Base-by-base conservation (phyloP, 2,113 vertebrate genomes). In the Xyrauchen texanus region DNA sequence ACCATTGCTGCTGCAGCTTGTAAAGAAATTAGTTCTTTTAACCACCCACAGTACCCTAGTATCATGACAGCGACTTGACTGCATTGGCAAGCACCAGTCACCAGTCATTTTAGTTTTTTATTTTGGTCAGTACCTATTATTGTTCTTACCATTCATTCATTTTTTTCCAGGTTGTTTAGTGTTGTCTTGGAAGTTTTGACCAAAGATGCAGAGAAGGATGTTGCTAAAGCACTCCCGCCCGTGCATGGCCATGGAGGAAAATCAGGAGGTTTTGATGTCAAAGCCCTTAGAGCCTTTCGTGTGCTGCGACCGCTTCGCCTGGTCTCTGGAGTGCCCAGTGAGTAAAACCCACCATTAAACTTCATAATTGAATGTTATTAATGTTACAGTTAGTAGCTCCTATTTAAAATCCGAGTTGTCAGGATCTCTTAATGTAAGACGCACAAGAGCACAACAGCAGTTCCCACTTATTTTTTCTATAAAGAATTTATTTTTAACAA, bases 321-420 rank as follows among this genome's bases (percentile, higher is more conserved):
- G 82, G 98, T 99, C 89, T 99, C 98, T 91, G 98, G 98, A 94
- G 98, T 99, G 90, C 98, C 98, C 93, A 99, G 98, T 99, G 92
- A 97, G 98, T 92, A 8, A 78, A 7, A 11, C n/a, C 10, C 55
- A 58, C 13, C 7, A 63, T 62, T 34, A 34, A 34, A 3, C 21
- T 34, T 34, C 21, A 34, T 34, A 34, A 1, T 34, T 34, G 21
- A 3, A 3, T 34, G 21, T 34, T 34, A 34, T 1, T 34, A 34
- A 34, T 3, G 21, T 34, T 34, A 34, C 21, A 34, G 21, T 34
- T 34, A 34, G 21, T 34, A 34, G 21, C 21, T 34, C 21, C 21
- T 34, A 34, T 34, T 34, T 34, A 34, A 34, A 34, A 34, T 34
- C 21, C 3, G 21, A 34, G 21, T 34, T 49, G 47, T 8, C 8